Percentiles rank a stretch among this genome's conserved stretches.
These are phyloP conservation scores for Phalloptychus januarius DNA, from an alignment of 2,797 vertebrate genomes.

Conservation along the genomic window DNA sequence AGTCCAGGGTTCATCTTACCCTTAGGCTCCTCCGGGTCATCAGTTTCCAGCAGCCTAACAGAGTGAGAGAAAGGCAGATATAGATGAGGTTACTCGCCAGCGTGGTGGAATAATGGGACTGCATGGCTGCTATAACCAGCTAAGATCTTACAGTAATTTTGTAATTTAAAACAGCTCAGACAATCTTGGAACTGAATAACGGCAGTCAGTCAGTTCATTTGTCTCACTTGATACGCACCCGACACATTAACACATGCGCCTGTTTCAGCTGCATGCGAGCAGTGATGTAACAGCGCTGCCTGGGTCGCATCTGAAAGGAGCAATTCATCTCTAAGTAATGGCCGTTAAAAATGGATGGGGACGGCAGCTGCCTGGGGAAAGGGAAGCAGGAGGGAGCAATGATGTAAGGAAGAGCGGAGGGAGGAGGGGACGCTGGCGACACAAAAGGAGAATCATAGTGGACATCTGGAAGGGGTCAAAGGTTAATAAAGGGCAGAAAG, in stretches of 20 bases:
- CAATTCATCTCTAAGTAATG: conserved; percentile 66
- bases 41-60: conserved; percentile 72
- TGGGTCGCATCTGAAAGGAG: conserved; percentile 40
- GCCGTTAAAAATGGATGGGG: conserved; percentile 70
- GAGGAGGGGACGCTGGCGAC: conserved; percentile 36
- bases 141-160: conserved; percentile 7
- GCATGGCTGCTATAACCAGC: conserved; percentile 8
- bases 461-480: conserved; percentile 71
- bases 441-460: conserved; percentile 48
- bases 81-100: conserved; percentile 53
- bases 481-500: conserved; percentile 40
- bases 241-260: conserved; percentile 23
- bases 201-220: conserved; percentile 18
- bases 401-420: conserved; percentile 67
- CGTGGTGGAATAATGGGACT: conserved; percentile 35
- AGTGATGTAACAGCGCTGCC: conserved; percentile 37
- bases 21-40: conserved; percentile 71
- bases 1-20: conserved; percentile 77
- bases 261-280: conserved; percentile 22
- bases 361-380: conserved; percentile 68
- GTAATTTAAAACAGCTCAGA: conserved; percentile 8
- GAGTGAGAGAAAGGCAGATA: conserved; percentile 35
- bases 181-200: conserved; percentile 1
- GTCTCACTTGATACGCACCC: conserved; percentile 11
- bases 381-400: conserved; percentile 48